Conservation (phyloP, 1,140 invertebrate species). For the Elysia chlorotica region DNA sequence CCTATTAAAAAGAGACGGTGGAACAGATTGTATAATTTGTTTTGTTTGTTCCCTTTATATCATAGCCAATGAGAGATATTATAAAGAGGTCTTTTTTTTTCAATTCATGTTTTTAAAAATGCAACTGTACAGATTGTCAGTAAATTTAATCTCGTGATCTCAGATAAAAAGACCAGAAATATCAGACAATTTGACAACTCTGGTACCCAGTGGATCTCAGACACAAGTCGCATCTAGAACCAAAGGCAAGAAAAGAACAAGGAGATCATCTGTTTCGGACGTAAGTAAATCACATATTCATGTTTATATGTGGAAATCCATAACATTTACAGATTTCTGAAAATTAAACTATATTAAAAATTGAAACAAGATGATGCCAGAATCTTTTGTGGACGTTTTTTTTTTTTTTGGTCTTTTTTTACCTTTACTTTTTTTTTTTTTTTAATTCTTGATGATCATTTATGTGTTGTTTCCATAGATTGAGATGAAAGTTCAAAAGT, state of each 20-base stretch:
- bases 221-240: not conserved
- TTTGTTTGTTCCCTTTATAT: too few species aligned
- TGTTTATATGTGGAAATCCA: not conserved
- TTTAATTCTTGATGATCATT: not conserved
- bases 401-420: not conserved
- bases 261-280: conserved; percentile 16
- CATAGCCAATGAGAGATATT: too few species aligned
- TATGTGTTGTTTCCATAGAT: too few species aligned
- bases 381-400: not conserved
- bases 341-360: not conserved
- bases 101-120: too few species aligned
- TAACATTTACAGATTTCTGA: not conserved
- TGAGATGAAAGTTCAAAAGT: too few species aligned
- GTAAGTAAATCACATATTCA: not conserved
- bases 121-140: not conserved
- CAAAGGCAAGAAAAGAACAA: conserved; percentile 15
- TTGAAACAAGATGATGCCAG: not conserved
- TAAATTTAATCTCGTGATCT: not conserved
- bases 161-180: conserved; percentile 17
- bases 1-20: too few species aligned
- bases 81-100: too few species aligned
- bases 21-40: too few species aligned
- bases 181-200: conserved; percentile 13
- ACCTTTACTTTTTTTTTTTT: not conserved
- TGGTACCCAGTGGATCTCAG: conserved; percentile 12